Percentiles rank a stretch among this genome's conserved stretches.
These are phyloP conservation scores for Yponomeuta malinellus DNA, from an alignment of 2,888 invertebrate genomes.

Conservation along the genomic window DNA sequence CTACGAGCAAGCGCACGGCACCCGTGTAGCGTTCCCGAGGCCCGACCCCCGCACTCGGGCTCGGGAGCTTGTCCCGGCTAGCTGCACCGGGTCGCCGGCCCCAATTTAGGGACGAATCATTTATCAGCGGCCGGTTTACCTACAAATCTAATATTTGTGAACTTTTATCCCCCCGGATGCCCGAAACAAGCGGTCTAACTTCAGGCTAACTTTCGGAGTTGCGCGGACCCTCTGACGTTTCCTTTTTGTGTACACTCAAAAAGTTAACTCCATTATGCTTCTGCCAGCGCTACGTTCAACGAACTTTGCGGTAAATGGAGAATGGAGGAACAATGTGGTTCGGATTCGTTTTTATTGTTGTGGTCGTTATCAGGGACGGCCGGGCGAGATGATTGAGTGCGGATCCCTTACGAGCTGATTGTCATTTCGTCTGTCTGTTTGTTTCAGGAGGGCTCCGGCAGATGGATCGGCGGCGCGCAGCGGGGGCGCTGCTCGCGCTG, in stretches of 20 bases:
- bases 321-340: background rate
- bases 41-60: constrained; percentile 1
- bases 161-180: constrained; percentile 8
- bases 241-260: constrained; percentile 10
- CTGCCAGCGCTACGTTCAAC: background rate
- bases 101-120: background rate
- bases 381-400: background rate
- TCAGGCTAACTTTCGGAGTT: background rate
- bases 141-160: constrained; percentile 8
- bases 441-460: constrained; percentile 63
- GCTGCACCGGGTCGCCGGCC: too few species aligned
- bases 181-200: constrained; percentile 8
- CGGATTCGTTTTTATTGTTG: constrained; percentile 2
- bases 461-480: constrained; percentile 73
- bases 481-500: constrained; percentile 72
- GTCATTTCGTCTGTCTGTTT: constrained; percentile 8
- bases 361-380: background rate
- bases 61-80: background rate
- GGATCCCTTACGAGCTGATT: background rate
- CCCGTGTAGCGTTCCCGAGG: too few species aligned
- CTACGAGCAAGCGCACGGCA: background rate
- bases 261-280: constrained; percentile 6
- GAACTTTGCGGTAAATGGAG: constrained; percentile 11
- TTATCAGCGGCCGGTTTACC: background rate
- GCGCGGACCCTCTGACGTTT: constrained; percentile 10